Evolutionary conservation across 1,140 invertebrate species (phyloP).

Genomic region (Drosophila erecta): DNA sequence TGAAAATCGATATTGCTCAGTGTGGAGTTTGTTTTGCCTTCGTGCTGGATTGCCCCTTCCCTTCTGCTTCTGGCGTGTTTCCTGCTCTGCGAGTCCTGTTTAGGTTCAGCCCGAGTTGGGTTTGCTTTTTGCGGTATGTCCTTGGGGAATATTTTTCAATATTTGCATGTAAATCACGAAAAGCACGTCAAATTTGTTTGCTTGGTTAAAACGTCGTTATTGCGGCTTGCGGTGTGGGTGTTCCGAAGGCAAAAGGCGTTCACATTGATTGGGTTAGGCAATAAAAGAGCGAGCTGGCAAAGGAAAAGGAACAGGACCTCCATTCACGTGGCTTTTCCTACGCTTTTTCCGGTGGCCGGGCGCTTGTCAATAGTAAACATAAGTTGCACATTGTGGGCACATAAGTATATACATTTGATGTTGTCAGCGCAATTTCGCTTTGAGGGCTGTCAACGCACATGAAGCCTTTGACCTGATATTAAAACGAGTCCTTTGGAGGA

Average conservation of each 20-base stretch:
- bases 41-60: constrained; percentile 20
- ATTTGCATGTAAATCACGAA: constrained; percentile 84
- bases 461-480: constrained; percentile 54
- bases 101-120: constrained; percentile 49
- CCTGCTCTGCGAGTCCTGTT: constrained; percentile 40
- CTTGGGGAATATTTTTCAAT: constrained; percentile 84
- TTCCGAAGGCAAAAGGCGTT: constrained; percentile 52
- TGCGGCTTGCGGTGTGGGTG: constrained; percentile 59
- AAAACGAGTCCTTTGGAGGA: constrained; percentile 5
- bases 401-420: constrained; percentile 55
- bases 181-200: constrained; percentile 84
- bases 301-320: constrained; percentile 15
- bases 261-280: constrained; percentile 81
- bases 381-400: constrained; percentile 64
- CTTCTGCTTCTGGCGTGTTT: constrained; percentile 16
- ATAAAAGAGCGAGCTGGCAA: constrained; percentile 49
- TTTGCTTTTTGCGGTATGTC: constrained; percentile 79
- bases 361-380: constrained; percentile 81
- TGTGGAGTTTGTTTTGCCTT: constrained; percentile 51
- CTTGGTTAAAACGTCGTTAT: constrained; percentile 82
- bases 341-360: constrained; percentile 15
- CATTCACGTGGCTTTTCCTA: constrained; percentile 25
- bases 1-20: constrained; percentile 77
- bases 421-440: constrained; percentile 70
- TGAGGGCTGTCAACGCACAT: constrained; percentile 59